Base-by-base conservation (phyloP, 1,140 invertebrate species). In the Aphis craccivora region DNA sequence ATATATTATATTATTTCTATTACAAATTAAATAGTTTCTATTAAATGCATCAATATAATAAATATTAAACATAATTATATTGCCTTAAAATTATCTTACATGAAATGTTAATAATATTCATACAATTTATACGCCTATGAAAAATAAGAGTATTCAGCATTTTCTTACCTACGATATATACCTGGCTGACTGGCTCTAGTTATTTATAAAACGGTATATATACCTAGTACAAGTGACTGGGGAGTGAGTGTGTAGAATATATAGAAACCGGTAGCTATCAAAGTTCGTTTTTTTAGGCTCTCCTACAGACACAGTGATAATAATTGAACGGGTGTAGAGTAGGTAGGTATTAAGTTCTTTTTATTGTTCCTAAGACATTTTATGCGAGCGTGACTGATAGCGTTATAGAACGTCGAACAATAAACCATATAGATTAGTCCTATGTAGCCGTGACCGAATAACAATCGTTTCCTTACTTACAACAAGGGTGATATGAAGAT, bases 371-470 rank as follows among this genome's bases (percentile, higher is more conserved):
- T 22, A 6, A 37, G 67, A 51, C 45, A n/a, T 91, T 91, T 48
- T 91, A 67, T 91, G 67, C 18, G 45, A 67, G 90, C 90, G 90
- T 91, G 90, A 91, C 90, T 83, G 67, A 91, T 91, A 51, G n/a
- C 45, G 67, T 91, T 30, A 83, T 48, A 48, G 67, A 55, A 91
- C 51, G 8, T 37, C 76, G 18, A 14, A 91, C 90, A 91, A 91
- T 91, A 91, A 83, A 91, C 67, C 35, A 76, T 48, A 83, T 48
- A 91, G 89, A 90, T 90, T 90, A 90, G 89, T 67, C 23, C 37
- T 90, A 23, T 81, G 83, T 51, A 83, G 67, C 90, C 90, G 67
- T 91, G 90, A 91, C 90, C 90, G 76, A 83, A 91, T 43, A 91
- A 76, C 90, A 81, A 91, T 83, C 25, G 90, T 81, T 45, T 91